Conservation (phyloP, 1,140 invertebrate species). For the Pseudachorutes palmiensis region DNA sequence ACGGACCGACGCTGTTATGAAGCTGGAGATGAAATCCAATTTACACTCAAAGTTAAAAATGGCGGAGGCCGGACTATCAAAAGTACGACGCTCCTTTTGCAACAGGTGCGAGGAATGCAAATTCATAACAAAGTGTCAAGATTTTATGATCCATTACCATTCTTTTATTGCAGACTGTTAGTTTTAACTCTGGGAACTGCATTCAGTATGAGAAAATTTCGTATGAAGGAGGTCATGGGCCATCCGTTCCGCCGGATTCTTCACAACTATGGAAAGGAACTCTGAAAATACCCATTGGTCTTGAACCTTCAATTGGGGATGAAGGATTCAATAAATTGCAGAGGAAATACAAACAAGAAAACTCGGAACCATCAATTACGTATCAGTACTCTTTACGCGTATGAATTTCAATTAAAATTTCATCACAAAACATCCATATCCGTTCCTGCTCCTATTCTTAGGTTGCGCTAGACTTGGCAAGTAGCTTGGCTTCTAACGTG, state of each 20-base stretch:
- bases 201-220: not conserved
- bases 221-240: not conserved
- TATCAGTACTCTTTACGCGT: not conserved
- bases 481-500: not conserved
- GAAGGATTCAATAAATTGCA: not conserved
- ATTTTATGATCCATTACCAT: not conserved
- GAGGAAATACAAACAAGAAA: not conserved
- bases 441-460: not conserved
- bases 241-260: not conserved
- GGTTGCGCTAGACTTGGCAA: not conserved
- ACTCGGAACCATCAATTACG: not conserved
- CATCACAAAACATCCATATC: too few relatives aligned
- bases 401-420: not conserved
- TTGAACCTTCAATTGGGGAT: not conserved
- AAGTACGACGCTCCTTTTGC: not conserved
- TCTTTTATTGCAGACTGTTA: not conserved
- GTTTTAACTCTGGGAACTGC: not conserved
- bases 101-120: not conserved
- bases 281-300: not conserved
- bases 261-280: not conserved
- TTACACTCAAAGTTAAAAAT: not conserved
- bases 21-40: not conserved
- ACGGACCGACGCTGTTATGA: not conserved
- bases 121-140: not conserved
- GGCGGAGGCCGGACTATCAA: not conserved